phyloP scores from a whole-genome alignment of 2,113 vertebrate genomes.

The Merops nubicus region DNA sequence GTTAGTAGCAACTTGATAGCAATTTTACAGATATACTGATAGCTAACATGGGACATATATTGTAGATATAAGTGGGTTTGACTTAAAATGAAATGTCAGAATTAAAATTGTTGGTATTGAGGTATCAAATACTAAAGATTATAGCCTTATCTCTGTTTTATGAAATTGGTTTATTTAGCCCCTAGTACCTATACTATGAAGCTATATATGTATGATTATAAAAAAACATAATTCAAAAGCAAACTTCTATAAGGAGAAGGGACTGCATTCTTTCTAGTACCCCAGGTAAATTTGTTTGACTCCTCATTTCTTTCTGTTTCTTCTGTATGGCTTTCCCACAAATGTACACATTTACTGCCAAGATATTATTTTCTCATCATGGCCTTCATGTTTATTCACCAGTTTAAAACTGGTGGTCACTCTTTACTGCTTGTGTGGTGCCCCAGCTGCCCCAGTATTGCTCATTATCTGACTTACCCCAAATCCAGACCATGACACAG shows the following conservation, averaged over 20 bases:
- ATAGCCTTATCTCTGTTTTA: background rate
- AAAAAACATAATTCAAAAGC: background rate
- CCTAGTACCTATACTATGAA: background rate
- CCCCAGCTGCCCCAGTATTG: background rate
- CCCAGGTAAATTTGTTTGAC: background rate
- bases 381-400: background rate
- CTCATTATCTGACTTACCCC: background rate
- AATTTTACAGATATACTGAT: background rate
- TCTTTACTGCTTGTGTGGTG: background rate
- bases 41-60: background rate
- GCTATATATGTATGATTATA: background rate
- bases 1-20: background rate
- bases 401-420: background rate
- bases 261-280: background rate
- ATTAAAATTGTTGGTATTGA: background rate
- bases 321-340: background rate
- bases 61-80: background rate
- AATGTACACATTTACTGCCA: background rate
- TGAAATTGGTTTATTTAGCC: background rate
- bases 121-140: background rate
- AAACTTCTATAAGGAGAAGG: background rate
- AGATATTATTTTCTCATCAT: background rate
- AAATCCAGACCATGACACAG: background rate
- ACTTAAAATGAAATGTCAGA: background rate
- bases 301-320: background rate